phyloP scores from a whole-genome alignment of 2,113 vertebrate species.

The Poeciliopsis retropinna region DNA sequence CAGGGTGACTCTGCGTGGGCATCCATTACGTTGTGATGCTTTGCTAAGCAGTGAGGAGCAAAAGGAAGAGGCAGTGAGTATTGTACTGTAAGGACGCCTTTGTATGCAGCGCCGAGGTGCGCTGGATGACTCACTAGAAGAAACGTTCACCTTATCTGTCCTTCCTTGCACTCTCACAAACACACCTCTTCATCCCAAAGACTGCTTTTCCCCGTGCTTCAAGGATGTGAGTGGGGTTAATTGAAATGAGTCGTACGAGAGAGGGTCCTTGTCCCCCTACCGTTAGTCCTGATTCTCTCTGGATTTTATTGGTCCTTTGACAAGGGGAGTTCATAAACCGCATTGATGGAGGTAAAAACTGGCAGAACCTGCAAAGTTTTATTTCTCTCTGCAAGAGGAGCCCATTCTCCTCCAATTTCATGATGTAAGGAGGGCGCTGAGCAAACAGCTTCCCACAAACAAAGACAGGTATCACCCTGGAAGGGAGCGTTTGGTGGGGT shows the following conservation, averaged over 20 bases:
- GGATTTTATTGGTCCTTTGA: constrained; percentile 10
- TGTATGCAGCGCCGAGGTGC: constrained; percentile 27
- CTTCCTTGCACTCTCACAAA: constrained; percentile 20
- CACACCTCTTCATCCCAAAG: constrained; percentile 10
- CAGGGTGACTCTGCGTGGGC: constrained; percentile 35
- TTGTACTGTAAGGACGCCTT: constrained; percentile 32
- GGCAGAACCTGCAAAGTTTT: constrained; percentile 18
- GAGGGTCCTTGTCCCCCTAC: constrained; percentile 11
- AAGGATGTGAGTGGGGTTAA: constrained; percentile 6
- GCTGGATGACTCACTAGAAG: constrained; percentile 64
- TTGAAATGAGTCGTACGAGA: constrained; percentile 34
- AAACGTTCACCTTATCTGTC: constrained; percentile 19
- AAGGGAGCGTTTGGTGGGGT: constrained; percentile 15
- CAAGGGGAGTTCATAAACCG: constrained; percentile 14
- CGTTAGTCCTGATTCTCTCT: background rate
- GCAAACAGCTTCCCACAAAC: constrained; percentile 30
- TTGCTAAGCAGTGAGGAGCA: constrained; percentile 20
- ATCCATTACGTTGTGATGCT: constrained; percentile 30
- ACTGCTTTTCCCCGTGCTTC: constrained; percentile 1
- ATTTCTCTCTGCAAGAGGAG: constrained; percentile 27
- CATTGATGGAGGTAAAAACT: constrained; percentile 8
- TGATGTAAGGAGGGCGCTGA: constrained; percentile 18
- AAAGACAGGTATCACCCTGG: constrained; percentile 39
- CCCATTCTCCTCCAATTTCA: constrained; percentile 24
- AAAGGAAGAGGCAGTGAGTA: constrained; percentile 7